Evolutionary conservation across 2,888 invertebrate species (phyloP).

Genomic region (Eulithis prunata): DNA sequence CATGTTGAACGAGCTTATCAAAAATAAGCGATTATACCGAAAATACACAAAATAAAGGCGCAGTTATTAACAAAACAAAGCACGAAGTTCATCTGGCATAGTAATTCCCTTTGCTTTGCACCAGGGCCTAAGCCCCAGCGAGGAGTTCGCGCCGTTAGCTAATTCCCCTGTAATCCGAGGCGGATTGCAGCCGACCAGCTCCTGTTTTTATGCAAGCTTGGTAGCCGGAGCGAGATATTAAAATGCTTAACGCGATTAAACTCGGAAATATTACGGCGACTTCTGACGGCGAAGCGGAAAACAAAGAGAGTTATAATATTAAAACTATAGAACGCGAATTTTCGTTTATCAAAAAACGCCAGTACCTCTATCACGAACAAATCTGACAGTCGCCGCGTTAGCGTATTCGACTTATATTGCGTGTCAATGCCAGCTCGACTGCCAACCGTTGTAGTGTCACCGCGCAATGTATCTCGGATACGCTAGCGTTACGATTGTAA

Average conservation of each 20-base stretch:
- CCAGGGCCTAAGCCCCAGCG: slow-evolving; percentile 53
- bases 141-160: slow-evolving; percentile 49
- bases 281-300: slow-evolving; percentile 29
- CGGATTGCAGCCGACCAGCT: slow-evolving; percentile 41
- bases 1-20: neutral
- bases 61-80: slow-evolving; percentile 36
- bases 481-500: too few species aligned
- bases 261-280: slow-evolving; percentile 43
- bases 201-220: slow-evolving; percentile 43
- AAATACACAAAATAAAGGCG: slow-evolving; percentile 5
- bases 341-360: too few species aligned
- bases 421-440: too few species aligned
- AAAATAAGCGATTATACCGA: neutral
- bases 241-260: slow-evolving; percentile 48
- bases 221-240: slow-evolving; percentile 49
- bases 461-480: too few species aligned
- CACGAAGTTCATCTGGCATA: slow-evolving; percentile 52
- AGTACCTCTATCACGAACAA: too few species aligned
- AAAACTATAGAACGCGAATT: neutral
- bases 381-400: too few species aligned
- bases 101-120: slow-evolving; percentile 57
- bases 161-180: slow-evolving; percentile 59
- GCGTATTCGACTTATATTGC: too few species aligned
- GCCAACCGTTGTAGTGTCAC: too few species aligned
- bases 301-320: slow-evolving; percentile 32